Evolutionary conservation across 2,888 invertebrate genomes (phyloP), one percentile per base, ranked within the genome.

Genomic region (Eupithecia vulgata): DNA sequence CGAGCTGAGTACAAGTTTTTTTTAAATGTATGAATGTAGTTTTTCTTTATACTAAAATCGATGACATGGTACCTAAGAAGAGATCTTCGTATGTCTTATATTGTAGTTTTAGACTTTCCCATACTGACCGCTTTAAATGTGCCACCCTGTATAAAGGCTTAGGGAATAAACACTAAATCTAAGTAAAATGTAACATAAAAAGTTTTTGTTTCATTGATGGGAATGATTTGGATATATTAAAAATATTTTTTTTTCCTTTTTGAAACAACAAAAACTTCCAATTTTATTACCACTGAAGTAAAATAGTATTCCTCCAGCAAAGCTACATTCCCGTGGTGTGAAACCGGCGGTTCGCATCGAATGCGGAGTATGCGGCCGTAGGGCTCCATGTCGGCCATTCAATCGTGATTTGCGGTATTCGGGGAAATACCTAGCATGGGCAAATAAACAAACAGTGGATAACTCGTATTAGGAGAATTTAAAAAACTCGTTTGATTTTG

Each of bases 381-480:
- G 1, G 48, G 42, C n/a, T n/a, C 5, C 57, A 13, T 25, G 52
- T 10, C 25, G 21, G 5, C 57, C 25, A 25, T 57, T 21, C 57
- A 25, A 57, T 57, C 25, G 57, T 25, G 57, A 57, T 57, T 57
- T 57, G 57, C 57, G 12, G 57, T 57, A 25, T 57, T 57, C 13
- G 25, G 48, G 21, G 21, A 57, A 57, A 57, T 57, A 21, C 21
- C 57, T 21, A 57, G 57, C 21, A 57, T 25, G 21, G 25, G 1
- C 13, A 12, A 25, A 57, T 13, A 5, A 12, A 25, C 57, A 5
- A 12, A 25, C 57, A 57, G 12, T 57, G 25, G 57, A 21, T 57
- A 57, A 25, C 12, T 25, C 10, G 48, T 4, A 12, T 57, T 12
- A 1, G 21, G 13, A 57, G 12, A 25, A 4, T 57, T 57, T 25